Evolutionary conservation across 2,888 invertebrate genomes (phyloP).

Genomic region (Leptogaster cylindrica): DNA sequence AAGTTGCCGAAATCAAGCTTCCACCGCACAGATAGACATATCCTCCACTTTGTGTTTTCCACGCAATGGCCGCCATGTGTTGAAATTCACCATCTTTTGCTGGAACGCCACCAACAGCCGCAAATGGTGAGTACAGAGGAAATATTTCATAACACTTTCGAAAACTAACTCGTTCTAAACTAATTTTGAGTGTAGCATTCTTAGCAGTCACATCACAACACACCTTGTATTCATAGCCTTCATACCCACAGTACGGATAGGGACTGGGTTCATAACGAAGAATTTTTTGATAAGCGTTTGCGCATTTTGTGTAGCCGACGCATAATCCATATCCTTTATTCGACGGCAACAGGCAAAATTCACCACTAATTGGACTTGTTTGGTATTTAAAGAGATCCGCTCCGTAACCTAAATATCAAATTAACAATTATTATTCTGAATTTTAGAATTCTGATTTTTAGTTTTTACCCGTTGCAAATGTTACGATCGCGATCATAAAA

Average conservation of each 20-base stretch:
- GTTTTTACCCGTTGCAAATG: no score
- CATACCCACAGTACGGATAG: background rate
- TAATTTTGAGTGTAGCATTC: background rate
- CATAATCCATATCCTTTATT: no score
- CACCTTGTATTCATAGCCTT: background rate
- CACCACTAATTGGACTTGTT: no score
- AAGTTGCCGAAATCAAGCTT: conserved; percentile 43
- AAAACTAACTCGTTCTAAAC: background rate
- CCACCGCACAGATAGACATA: conserved; percentile 49
- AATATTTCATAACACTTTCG: background rate
- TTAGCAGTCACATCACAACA: background rate
- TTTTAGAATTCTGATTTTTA: no score
- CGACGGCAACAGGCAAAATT: no score
- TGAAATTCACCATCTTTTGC: conserved; percentile 54
- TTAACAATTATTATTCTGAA: no score
- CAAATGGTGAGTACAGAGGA: conserved; percentile 50
- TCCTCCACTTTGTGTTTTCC: background rate
- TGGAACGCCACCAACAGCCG: conserved; percentile 54
- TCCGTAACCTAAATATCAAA: no score
- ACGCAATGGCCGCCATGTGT: conserved; percentile 45
- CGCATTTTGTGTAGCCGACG: no score
- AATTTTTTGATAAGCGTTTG: no score
- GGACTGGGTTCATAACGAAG: no score
- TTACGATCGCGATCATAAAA: no score
- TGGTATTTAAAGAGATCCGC: no score